Evolutionary conservation across 1,140 invertebrate species (phyloP).

Genomic region (Sycophila sp.): DNA sequence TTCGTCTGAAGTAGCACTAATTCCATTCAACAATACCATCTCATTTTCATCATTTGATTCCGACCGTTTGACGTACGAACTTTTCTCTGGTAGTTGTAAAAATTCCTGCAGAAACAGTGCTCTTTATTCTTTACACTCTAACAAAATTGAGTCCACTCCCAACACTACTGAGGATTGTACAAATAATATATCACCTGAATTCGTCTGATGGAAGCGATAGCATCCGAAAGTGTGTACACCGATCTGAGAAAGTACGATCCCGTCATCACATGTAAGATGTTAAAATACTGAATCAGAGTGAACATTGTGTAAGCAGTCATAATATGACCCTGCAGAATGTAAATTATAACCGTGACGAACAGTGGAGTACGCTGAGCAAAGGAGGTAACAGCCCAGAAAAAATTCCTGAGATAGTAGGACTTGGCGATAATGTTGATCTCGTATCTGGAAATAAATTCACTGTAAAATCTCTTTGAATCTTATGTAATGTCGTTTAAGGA

Average conservation of each 20-base stretch:
- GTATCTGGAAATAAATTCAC: conserved; percentile 58
- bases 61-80: neutral
- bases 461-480: neutral
- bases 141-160: neutral
- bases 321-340: conserved; percentile 71
- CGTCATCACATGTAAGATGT: conserved; percentile 77
- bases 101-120: conserved; percentile 6
- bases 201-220: conserved; percentile 72
- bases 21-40: neutral
- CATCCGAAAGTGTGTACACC: conserved; percentile 69
- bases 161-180: no score
- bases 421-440: conserved; percentile 75
- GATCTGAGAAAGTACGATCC: conserved; percentile 78
- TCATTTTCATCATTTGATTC: neutral
- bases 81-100: conserved; percentile 10
- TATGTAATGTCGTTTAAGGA: neutral
- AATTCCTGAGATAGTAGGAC: conserved; percentile 77
- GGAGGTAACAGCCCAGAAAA: conserved; percentile 74
- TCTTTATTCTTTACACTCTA: neutral
- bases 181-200: no score
- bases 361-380: conserved; percentile 78
- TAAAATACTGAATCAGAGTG: conserved; percentile 78
- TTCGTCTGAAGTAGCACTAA: neutral
- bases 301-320: conserved; percentile 78
- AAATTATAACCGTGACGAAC: conserved; percentile 76